These are phyloP conservation scores for Brachyhypopomus occidentalis DNA, from an alignment of 2,113 vertebrate genomes.

Conservation along the genomic window DNA sequence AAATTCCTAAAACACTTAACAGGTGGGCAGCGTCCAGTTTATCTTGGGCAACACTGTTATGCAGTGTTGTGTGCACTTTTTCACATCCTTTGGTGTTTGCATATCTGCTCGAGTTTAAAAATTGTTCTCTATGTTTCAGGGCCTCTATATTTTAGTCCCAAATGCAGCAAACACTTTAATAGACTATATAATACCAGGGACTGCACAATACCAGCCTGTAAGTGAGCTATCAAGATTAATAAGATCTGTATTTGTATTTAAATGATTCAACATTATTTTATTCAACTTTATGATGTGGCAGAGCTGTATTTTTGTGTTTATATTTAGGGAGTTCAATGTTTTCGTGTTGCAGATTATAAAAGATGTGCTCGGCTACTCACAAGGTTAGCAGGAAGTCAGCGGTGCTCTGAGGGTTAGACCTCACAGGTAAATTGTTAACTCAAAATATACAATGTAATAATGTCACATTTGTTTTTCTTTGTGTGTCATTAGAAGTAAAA, in stretches of 20 bases:
- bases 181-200: constrained; percentile 92
- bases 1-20: constrained; percentile 91
- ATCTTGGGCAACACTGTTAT: not conserved
- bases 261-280: not conserved
- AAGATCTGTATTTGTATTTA: not conserved
- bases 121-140: constrained; percentile 72
- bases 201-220: constrained; percentile 89
- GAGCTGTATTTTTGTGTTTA: not conserved
- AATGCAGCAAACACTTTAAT: constrained; percentile 91
- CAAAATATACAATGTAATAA: not conserved
- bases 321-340: constrained; percentile 38
- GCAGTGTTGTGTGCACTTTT: not conserved
- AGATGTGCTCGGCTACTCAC: constrained; percentile 92
- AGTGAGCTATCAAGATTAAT: constrained; percentile 64
- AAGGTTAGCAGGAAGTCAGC: constrained; percentile 86
- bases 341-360: constrained; percentile 81
- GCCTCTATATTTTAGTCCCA: constrained; percentile 89
- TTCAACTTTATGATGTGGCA: not conserved
- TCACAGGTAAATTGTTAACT: constrained; percentile 58
- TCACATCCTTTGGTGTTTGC: not conserved
- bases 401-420: constrained; percentile 83
- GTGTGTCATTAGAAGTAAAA: not conserved
- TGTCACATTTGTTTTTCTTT: not conserved
- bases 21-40: constrained; percentile 69
- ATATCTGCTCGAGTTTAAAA: not conserved